phyloP scores from a whole-genome alignment of 1,140 invertebrate genomes.

The Apolygus lucorum region DNA sequence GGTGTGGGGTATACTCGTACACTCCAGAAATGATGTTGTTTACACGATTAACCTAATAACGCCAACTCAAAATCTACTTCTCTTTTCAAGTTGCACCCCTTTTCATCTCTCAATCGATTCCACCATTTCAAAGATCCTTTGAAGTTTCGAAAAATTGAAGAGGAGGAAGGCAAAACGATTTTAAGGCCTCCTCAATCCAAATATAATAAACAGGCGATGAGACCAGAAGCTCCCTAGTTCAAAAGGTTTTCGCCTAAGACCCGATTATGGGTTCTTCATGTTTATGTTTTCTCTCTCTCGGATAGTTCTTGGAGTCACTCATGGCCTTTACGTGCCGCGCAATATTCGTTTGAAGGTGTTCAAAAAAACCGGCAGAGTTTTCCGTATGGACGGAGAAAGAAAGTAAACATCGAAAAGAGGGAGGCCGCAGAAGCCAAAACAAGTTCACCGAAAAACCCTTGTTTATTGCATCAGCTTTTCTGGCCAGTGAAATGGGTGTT shows the following conservation, averaged over 20 bases:
- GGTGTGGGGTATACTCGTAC: too few relatives aligned
- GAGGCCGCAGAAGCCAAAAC: constrained; percentile 3
- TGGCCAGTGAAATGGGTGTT: too few relatives aligned
- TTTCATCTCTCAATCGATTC: neutral
- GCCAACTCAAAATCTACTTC: too few relatives aligned
- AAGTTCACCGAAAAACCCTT: neutral
- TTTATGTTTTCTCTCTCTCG: neutral
- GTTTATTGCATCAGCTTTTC: constrained; percentile 15
- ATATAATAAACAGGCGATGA: neutral
- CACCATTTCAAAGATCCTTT: constrained; percentile 3
- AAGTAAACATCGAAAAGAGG: neutral
- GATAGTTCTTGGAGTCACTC: too few relatives aligned
- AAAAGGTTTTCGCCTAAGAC: neutral
- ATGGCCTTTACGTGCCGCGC: too few relatives aligned
- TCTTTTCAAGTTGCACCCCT: too few relatives aligned
- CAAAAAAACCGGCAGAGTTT: constrained; percentile 1
- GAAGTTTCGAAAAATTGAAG: neutral
- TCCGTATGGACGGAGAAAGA: too few relatives aligned
- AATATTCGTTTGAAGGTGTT: neutral
- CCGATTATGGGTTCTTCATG: neutral
- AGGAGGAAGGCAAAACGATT: neutral
- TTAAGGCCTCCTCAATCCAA: constrained; percentile 5
- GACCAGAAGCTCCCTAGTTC: neutral
- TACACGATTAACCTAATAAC: too few relatives aligned
- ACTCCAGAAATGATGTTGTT: too few relatives aligned